Base-by-base conservation (phyloP, 2,113 vertebrate species). In the Orientallactaga bullata region DNA sequence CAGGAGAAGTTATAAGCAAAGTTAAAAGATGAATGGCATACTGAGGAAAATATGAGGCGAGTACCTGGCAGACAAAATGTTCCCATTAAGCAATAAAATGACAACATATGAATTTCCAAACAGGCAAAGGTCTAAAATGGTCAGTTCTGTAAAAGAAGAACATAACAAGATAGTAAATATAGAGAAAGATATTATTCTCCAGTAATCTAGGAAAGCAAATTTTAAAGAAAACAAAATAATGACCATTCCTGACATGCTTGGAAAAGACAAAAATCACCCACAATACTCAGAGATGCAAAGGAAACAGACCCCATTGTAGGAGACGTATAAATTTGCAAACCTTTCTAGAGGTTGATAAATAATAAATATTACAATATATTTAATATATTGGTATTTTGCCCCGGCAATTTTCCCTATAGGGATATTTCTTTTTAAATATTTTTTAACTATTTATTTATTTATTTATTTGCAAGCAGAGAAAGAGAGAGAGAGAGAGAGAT, bases 11-110 rank as follows among this genome's bases (percentile, higher is more conserved):
- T 47, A 76, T 78, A 82, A 90, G 42, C 26, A 35, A 85, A 81
- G 82, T 73, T 88, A 88, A 88, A 89, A 95, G 42, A 81, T 47
- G 83, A 94, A 71, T 78, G 28, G 74, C 85, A 94, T 76, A 79
- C 28, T 89, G 51, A 91, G 60, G 61, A 83, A 87, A 95, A 65
- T 69, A 63, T 23, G 28, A 89, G 60, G 28, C 74, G 39, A 3
- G 2, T 93, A 79, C 23, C 42, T n/a, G 42, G 79, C 26, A 93
- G 51, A 90, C 58, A 95, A 94, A 93, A 24, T 69, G 47, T 74
- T 86, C 66, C 71, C 66, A 51, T 66, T 74, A 82, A 42, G 79
- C 21, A 84, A 66, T 87, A 35, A 63, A 83, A 91, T 26, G 28
- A 21, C 3, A 32, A 58, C 32, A 80, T 85, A 77, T 61, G 85